Evolutionary conservation across 2,888 invertebrate genomes (phyloP).

Genomic region (Andrena chrysosceles): DNA sequence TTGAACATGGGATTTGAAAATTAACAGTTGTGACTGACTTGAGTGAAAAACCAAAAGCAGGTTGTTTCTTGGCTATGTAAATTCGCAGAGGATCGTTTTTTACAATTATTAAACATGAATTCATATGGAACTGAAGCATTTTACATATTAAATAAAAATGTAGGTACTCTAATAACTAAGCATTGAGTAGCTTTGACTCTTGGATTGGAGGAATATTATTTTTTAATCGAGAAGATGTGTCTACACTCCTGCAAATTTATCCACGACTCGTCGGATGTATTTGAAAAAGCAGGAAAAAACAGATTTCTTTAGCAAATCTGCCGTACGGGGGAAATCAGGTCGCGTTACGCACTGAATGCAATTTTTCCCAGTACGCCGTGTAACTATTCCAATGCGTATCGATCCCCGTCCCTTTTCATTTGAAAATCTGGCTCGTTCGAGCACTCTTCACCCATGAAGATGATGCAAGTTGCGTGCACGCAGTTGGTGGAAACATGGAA

Average conservation of each 20-base stretch:
- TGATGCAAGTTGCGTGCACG: conserved; percentile 47
- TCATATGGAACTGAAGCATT: too few species aligned
- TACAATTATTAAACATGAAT: too few species aligned
- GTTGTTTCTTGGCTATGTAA: too few species aligned
- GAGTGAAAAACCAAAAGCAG: too few species aligned
- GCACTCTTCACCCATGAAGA: conserved; percentile 44
- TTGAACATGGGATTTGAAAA: too few species aligned
- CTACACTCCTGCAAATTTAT: not conserved
- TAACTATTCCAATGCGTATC: conserved; percentile 51
- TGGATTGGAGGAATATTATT: not conserved
- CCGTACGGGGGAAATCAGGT: conserved; percentile 48
- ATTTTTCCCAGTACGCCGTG: conserved; percentile 44
- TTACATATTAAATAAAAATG: too few species aligned
- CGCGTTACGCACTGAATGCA: conserved; percentile 57
- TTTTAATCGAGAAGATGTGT: not conserved
- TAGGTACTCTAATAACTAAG: too few species aligned
- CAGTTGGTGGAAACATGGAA: conserved; percentile 16
- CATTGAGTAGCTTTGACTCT: not conserved
- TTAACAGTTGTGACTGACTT: too few species aligned
- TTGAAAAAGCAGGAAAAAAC: conserved; percentile 11
- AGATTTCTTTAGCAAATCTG: conserved; percentile 33
- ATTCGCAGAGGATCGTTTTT: too few species aligned
- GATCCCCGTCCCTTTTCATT: conserved; percentile 57
- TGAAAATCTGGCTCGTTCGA: conserved; percentile 49
- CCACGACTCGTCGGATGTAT: not conserved